Evolutionary conservation across 92 coral and sea anemone genomes (phyloP).

Genomic region (Zoanthus sansibaricus): DNA sequence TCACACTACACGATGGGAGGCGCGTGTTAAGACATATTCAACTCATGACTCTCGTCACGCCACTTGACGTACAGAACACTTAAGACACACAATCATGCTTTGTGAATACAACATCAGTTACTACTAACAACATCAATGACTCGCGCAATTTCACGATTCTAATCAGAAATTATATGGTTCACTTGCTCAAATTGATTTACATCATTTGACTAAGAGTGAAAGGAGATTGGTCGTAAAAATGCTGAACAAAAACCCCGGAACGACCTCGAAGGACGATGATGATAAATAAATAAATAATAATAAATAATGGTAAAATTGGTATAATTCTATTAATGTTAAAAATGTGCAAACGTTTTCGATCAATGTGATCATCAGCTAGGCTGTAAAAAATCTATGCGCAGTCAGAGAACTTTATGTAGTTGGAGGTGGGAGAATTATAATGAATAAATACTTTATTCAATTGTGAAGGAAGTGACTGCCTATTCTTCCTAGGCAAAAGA

Average conservation of each 20-base stretch:
- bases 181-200: conserved; percentile 59
- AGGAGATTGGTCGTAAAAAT: conserved; percentile 50
- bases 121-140: conserved; percentile 2
- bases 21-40: conserved; percentile 8
- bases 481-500: no score
- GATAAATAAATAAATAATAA: no score
- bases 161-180: conserved; percentile 41
- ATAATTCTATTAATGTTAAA: no score
- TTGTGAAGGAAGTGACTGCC: no score
- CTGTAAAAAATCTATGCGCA: no score
- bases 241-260: conserved; percentile 69
- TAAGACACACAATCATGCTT: conserved; percentile 9
- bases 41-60: conserved; percentile 18
- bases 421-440: no score
- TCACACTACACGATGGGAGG: neutral
- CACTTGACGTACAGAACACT: conserved; percentile 21
- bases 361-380: no score
- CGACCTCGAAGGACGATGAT: conserved; percentile 63
- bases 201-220: conserved; percentile 56
- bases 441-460: no score
- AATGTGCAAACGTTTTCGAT: no score
- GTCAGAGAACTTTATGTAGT: no score
- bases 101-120: conserved; percentile 12
- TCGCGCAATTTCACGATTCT: neutral
- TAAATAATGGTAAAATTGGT: no score